Evolutionary conservation across 2,888 invertebrate genomes (phyloP).

Genomic region (Scelioninae gen. 1): DNA sequence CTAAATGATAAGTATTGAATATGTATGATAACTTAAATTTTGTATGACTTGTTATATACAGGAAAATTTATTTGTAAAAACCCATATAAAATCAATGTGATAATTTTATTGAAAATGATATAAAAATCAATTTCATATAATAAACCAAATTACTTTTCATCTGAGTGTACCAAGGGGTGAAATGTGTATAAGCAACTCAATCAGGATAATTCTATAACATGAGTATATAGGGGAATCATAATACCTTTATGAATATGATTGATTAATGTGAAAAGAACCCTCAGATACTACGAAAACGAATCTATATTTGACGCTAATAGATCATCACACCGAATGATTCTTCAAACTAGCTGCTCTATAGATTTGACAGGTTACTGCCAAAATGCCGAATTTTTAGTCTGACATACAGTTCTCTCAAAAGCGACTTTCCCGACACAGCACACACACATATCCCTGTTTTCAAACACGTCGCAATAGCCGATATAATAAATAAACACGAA

Average conservation of each 20-base stretch:
- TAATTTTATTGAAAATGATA: not conserved
- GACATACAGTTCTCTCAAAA: conserved; percentile 33
- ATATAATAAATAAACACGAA: conserved; percentile 61
- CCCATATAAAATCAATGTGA: not conserved
- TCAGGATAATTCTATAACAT: conserved; percentile 74
- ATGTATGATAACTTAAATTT: too few species aligned
- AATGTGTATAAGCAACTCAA: conserved; percentile 40
- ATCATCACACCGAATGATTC: conserved; percentile 47
- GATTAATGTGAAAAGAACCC: conserved; percentile 72
- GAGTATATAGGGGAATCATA: conserved; percentile 79
- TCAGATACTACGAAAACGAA: conserved; percentile 76
- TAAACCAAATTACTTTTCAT: not conserved
- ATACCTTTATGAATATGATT: conserved; percentile 79
- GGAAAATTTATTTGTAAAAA: too few species aligned
- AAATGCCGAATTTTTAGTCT: conserved; percentile 67
- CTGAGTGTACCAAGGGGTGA: conserved; percentile 22
- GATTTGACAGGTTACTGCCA: conserved; percentile 70
- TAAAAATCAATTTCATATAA: not conserved
- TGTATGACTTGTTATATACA: too few species aligned
- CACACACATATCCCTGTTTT: conserved; percentile 14
- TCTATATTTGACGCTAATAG: conserved; percentile 71
- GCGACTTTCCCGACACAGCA: conserved; percentile 25
- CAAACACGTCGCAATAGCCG: conserved; percentile 28
- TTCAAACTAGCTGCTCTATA: conserved; percentile 62
- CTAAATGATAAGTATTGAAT: too few species aligned